phyloP scores from a whole-genome alignment of 1,140 invertebrate genomes.

The Zophobas atratus region DNA sequence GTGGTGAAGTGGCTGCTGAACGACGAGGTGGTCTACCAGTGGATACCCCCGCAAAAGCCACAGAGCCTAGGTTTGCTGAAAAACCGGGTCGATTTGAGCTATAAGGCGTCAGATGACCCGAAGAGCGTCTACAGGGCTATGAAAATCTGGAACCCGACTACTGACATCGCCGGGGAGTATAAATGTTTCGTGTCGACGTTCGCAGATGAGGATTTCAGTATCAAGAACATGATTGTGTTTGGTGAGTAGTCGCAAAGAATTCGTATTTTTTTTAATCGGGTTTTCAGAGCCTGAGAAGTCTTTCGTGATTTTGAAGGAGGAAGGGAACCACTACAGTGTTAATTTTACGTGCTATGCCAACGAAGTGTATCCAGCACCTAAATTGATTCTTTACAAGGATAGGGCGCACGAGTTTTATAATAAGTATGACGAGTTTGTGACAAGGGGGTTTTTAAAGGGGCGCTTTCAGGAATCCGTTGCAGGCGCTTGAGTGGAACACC shows the following conservation, averaged over 20 bases:
- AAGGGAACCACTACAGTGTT: constrained; percentile 58
- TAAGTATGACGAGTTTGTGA: constrained; percentile 46
- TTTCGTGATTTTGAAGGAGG: constrained; percentile 57
- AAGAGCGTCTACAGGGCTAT: constrained; percentile 77
- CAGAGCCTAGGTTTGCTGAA: constrained; percentile 69
- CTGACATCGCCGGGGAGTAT: constrained; percentile 77
- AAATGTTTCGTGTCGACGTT: constrained; percentile 79
- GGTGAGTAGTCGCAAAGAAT: constrained; percentile 65
- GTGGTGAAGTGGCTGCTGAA: constrained; percentile 82
- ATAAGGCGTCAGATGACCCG: constrained; percentile 73
- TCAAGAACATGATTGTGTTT: constrained; percentile 77
- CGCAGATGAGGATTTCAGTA: constrained; percentile 73
- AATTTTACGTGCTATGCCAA: constrained; percentile 68
- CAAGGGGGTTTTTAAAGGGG: background rate
- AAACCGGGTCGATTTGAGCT: constrained; percentile 75
- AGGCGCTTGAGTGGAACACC: constrained; percentile 62
- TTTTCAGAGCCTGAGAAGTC: constrained; percentile 63
- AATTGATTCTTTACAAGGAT: constrained; percentile 65
- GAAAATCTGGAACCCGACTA: constrained; percentile 76
- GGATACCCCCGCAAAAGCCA: constrained; percentile 74
- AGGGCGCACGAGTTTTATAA: constrained; percentile 55
- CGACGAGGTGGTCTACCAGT: constrained; percentile 77
- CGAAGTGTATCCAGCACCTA: constrained; percentile 69
- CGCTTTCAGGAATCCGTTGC: constrained; percentile 31
- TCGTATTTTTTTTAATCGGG: constrained; percentile 22